Base-by-base conservation (phyloP, 2,888 invertebrate species). In the Podotricha telesiphe region DNA sequence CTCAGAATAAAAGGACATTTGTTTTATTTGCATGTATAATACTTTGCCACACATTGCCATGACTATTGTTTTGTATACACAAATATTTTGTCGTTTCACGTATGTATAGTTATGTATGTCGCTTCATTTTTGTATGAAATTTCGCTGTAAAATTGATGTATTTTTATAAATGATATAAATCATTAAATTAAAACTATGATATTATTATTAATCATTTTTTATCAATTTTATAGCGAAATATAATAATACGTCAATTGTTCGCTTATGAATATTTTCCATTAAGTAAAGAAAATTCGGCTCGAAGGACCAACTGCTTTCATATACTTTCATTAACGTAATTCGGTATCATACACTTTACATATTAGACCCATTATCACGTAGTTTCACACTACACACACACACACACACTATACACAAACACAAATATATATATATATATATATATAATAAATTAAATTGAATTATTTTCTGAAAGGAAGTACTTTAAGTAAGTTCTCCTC, bases 21-120 rank as follows among this genome's bases (percentile, higher is more conserved):
- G 73, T 76, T 82, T 82, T 78, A 86, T 91, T 92, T 92, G 92
- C 92, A 93, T 93, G 92, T 93, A 89, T 75, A 86, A 87, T 93
- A 82, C 86, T 92, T 93, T 93, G 93, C 91, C 81, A 87, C 89
- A 91, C 88, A 76, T 75, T 79, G 82, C 79, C 80, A 80, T 77
- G 70, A 72, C 62, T 61, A 67, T 69, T 70, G 15, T 76, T 75
- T 84, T 82, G 80, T 80, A 28, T 28, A 85, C 82, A 79, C 78
- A 51, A 37, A 15, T 71, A 58, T 59, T 65, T 42, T 69, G 20
- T 64, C 51, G 37, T 65, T 20, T 62, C 61, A 69, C 67, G 17
- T 48, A 37, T 63, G n/a, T 47, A 47, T 63, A 13, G 64, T 11
- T 58, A 48, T 72, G 66, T 74, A 70, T 5, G 58, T 68, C 61